Evolutionary conservation across 2,113 vertebrate genomes (phyloP).

Genomic region (Chloropsis hardwickii): DNA sequence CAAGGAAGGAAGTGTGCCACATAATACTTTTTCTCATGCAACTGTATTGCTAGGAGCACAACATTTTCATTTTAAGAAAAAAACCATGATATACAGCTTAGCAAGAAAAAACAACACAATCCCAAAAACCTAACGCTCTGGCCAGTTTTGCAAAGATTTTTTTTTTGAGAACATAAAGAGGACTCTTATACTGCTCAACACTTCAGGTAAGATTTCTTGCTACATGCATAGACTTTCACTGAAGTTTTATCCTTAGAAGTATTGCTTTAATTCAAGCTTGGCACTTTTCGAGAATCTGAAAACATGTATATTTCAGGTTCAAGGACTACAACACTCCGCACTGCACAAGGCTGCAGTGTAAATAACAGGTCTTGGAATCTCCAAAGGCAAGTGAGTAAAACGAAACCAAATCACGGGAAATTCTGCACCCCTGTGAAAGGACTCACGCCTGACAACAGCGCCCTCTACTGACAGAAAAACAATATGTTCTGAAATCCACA

Average conservation of each 20-base stretch:
- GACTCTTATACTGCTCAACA: neutral
- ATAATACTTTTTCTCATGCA: neutral
- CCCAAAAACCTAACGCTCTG: neutral
- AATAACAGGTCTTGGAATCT: neutral
- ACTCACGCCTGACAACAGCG: neutral
- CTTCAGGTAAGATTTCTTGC: neutral
- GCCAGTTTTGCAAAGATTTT: neutral
- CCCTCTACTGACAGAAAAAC: neutral
- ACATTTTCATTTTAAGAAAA: neutral
- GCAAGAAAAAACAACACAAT: neutral
- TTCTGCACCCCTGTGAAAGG: neutral
- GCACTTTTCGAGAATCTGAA: neutral
- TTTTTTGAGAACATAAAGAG: neutral
- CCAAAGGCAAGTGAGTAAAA: neutral
- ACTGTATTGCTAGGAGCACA: neutral
- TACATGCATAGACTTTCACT: neutral
- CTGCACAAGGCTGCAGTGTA: neutral
- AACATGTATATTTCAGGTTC: neutral
- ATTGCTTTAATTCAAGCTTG: neutral
- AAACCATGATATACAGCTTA: neutral
- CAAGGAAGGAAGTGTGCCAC: neutral
- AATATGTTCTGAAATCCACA: neutral
- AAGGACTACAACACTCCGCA: neutral
- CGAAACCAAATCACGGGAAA: neutral
- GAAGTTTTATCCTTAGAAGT: neutral